Percentiles rank a stretch among this genome's conserved stretches.
phyloP scores from a whole-genome alignment of 2,797 vertebrate species.

The Enteromius fasciolatus region DNA sequence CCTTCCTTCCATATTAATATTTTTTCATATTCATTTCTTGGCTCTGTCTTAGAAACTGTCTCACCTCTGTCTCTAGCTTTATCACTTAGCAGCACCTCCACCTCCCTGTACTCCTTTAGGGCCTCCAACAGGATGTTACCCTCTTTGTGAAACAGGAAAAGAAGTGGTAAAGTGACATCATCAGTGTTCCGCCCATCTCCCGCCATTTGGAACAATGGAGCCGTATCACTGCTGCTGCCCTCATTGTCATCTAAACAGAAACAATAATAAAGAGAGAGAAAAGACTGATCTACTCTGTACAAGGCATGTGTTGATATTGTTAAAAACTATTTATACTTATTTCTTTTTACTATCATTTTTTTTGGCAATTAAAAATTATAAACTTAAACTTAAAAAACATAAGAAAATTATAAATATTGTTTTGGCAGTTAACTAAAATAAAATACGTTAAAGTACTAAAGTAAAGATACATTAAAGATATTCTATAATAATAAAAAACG shows the following conservation, averaged over 20 bases:
- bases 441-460: background rate
- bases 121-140: constrained; percentile 94
- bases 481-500: background rate
- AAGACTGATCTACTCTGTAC: background rate
- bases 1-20: background rate
- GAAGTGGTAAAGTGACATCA: constrained; percentile 91
- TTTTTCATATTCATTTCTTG: background rate
- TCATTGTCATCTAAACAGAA: constrained; percentile 90
- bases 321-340: background rate
- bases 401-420: background rate
- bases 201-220: constrained; percentile 98
- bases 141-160: constrained; percentile 98
- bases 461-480: background rate
- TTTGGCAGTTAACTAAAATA: background rate
- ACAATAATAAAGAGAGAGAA: background rate
- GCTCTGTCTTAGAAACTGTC: constrained; percentile 39
- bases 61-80: constrained; percentile 96
- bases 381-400: background rate
- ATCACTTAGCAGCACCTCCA: constrained; percentile 96
- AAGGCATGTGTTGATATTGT: background rate
- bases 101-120: constrained; percentile 88
- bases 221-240: constrained; percentile 98
- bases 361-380: background rate
- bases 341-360: too few species aligned
- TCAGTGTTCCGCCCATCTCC: constrained; percentile 95